phyloP scores from a whole-genome alignment of 2,797 vertebrate species.

The Botia kubotai region DNA sequence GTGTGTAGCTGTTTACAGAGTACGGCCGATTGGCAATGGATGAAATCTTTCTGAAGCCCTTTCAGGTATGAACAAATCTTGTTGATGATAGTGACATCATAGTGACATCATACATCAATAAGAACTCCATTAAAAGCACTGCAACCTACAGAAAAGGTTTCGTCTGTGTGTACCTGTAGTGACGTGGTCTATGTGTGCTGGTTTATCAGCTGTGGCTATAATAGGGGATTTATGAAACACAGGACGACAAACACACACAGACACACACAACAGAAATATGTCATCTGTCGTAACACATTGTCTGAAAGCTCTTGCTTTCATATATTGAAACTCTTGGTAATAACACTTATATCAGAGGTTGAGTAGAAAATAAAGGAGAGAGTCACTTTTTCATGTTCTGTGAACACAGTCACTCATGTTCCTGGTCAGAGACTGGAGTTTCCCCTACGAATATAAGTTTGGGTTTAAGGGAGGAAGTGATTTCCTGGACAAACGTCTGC shows the following conservation, averaged over 20 bases:
- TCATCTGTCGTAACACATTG: background rate
- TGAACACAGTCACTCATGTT: conserved; percentile 88
- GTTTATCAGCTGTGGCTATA: background rate
- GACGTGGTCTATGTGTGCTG: background rate
- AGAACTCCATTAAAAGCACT: background rate
- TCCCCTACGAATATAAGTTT: conserved; percentile 89
- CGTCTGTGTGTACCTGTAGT: background rate
- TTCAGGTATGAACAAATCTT: conserved; percentile 80
- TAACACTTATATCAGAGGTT: too few species aligned
- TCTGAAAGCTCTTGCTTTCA: too few species aligned
- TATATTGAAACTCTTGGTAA: background rate
- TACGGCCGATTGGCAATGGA: conserved; percentile 94
- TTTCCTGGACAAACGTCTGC: conserved; percentile 89
- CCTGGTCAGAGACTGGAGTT: conserved; percentile 92
- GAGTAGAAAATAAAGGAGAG: background rate
- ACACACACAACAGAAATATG: background rate
- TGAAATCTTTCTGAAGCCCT: conserved; percentile 91
- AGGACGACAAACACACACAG: too few species aligned
- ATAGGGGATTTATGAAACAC: too few species aligned
- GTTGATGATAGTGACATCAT: background rate
- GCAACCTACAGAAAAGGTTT: too few species aligned
- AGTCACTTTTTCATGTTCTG: too few species aligned
- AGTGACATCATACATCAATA: background rate
- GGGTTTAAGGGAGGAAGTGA: conserved; percentile 83
- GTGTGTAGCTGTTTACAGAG: conserved; percentile 90